Evolutionary conservation across 1,140 invertebrate species (phyloP).

Genomic region (Drosophila athabasca): DNA sequence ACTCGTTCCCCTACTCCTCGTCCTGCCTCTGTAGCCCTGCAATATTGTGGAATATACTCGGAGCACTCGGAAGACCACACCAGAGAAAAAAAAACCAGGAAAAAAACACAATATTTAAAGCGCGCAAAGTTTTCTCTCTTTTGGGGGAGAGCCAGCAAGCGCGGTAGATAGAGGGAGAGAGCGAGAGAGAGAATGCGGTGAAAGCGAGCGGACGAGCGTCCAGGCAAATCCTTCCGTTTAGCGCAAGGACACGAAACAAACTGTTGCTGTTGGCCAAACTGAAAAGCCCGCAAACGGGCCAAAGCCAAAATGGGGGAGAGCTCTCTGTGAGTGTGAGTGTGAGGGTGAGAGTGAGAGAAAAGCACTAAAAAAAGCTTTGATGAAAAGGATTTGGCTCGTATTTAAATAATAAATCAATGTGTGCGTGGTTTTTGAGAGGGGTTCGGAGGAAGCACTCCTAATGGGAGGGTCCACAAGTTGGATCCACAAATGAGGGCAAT

Average conservation of each 20-base stretch:
- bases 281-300: background rate
- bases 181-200: background rate
- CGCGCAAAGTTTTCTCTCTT: constrained; percentile 12
- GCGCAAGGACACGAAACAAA: constrained; percentile 71
- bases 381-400: constrained; percentile 62
- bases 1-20: constrained; percentile 14
- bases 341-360: constrained; percentile 1
- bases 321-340: too few species aligned
- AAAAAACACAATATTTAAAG: constrained; percentile 1
- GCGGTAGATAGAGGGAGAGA: constrained; percentile 4
- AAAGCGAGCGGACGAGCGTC: constrained; percentile 22
- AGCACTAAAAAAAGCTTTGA: constrained; percentile 57
- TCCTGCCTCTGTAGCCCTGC: background rate
- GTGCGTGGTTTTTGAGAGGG: constrained; percentile 7
- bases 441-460: background rate
- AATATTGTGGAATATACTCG: background rate
- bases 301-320: constrained; percentile 27
- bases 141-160: constrained; percentile 10
- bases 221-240: constrained; percentile 57
- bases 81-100: background rate
- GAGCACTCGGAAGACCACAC: background rate
- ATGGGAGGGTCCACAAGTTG: background rate
- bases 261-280: constrained; percentile 58
- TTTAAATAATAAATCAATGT: constrained; percentile 75
- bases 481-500: constrained; percentile 50